These are phyloP conservation scores for Akabosia matsudoensis DNA, from an alignment of 1,140 invertebrate species.

Conservation along the genomic window DNA sequence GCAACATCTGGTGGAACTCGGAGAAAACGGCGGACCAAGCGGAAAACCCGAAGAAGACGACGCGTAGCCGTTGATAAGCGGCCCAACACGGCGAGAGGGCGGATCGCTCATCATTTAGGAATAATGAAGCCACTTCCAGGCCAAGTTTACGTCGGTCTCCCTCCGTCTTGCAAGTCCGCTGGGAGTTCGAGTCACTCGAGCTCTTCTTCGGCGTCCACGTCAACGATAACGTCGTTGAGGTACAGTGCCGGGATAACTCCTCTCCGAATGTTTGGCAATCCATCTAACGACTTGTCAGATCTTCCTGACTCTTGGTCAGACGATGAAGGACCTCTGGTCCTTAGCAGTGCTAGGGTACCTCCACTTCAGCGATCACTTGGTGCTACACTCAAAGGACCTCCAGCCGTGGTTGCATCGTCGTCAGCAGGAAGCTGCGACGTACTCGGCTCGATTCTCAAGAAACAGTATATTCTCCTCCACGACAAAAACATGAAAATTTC, in stretches of 20 bases:
- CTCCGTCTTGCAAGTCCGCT: conserved; percentile 23
- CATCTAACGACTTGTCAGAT: conserved; percentile 2
- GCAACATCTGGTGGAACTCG: conserved; percentile 45
- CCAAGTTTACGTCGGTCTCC: conserved; percentile 52
- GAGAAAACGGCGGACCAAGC: conserved; percentile 48
- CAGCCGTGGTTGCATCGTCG: neutral
- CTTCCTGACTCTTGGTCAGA: conserved; percentile 4
- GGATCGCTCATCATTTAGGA: conserved; percentile 54
- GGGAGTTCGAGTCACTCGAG: neutral
- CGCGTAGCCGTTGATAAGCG: conserved; percentile 28
- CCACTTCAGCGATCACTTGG: neutral
- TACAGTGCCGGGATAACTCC: conserved; percentile 42
- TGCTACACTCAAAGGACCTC: neutral
- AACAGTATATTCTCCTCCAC: conserved; percentile 39
- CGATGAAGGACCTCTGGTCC: neutral
- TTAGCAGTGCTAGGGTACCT: neutral
- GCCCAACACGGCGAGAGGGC: conserved; percentile 50
- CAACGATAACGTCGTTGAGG: conserved; percentile 24
- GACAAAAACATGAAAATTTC: conserved; percentile 42
- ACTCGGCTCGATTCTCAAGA: conserved; percentile 39
- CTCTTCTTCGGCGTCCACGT: conserved; percentile 8
- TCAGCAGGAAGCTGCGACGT: conserved; percentile 24
- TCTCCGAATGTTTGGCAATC: conserved; percentile 27
- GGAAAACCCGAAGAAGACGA: conserved; percentile 42
- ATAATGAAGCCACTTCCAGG: conserved; percentile 50